Percentiles rank a stretch among this genome's conserved stretches.
Evolutionary conservation across 2,888 invertebrate genomes (phyloP).

Genomic region (Heteromyza rotundicornis): DNA sequence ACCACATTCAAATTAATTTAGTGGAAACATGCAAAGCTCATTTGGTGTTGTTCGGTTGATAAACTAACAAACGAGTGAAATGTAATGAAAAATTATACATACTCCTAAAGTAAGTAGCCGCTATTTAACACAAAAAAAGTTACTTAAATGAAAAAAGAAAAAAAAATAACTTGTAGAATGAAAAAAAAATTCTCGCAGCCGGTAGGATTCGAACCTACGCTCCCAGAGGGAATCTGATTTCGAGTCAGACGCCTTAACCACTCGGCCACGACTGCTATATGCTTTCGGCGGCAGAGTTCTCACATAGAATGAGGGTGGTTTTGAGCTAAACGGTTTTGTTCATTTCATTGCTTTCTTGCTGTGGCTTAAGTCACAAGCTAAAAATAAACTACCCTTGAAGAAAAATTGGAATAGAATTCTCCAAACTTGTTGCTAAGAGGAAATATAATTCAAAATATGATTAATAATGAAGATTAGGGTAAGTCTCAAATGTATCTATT

Average conservation of each 20-base stretch:
- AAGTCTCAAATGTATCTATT: no score
- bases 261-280: conserved; percentile 62
- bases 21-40: background rate
- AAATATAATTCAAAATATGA: no score
- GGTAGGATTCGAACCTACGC: conserved; percentile 88
- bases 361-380: no score
- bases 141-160: no score
- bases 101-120: background rate
- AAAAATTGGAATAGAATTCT: no score
- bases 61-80: no score
- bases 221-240: conserved; percentile 78
- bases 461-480: no score
- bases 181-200: conserved; percentile 67
- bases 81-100: background rate
- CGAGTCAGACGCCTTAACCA: conserved; percentile 64
- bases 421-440: no score
- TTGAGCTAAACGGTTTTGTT: no score
- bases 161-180: background rate
- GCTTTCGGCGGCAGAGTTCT: background rate
- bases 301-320: conserved; percentile 7
- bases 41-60: background rate
- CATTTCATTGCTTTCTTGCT: no score
- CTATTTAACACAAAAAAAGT: background rate
- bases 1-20: background rate
- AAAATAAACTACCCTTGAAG: no score